Evolutionary conservation across 2,797 vertebrate species (phyloP), one percentile per base, ranked within the genome.

Genomic region (Acanthurus leucopareius): DNA sequence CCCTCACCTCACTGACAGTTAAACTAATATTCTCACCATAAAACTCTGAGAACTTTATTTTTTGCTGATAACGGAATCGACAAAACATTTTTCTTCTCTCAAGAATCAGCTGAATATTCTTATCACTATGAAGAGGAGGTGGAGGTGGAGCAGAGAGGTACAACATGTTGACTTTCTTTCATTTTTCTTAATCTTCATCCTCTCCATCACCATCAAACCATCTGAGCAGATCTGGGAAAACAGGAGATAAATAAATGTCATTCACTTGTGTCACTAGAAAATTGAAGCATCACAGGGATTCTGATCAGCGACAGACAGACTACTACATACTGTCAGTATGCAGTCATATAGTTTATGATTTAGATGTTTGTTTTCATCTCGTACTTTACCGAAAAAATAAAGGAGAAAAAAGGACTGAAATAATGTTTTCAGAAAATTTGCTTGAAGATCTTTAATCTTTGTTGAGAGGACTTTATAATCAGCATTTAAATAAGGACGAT

Each of bases 71-170:
- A 73, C 0, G 2, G n/a, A 73, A 54, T 38, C 9, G 56, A 68
- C 25, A 53, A 62, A 42, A 32, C 1, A 0, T 54, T 52, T 68
- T 49, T 83, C 32, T 82, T 80, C 73, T 44, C 28, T 58, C 3
- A 86, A 91, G 87, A 91, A 80, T 88, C 85, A 1, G 45, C 85
- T n/a, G 83, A 91, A 72, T 88, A 78, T 57, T 90, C 82, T 0
- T 90, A 85, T 83, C 79, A 83, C 10, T 88, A 86, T 40, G 88
- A 93, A 79, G 87, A 91, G 3, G 75, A 84, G 52, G 65, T 77
- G 52, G 66, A 81, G 67, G 59, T 81, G 75, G 77, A 90, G 80
- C 86, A 88, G 67, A 89, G 81, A 93, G 89, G 92, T 93, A 89
- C 42, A 3, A 89, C 42, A 3, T 66, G 2, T 4, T 40, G 16